Evolutionary conservation across 2,888 invertebrate species (phyloP), one percentile per base, ranked within the genome.

Genomic region (Synanthedon myopaeformis): DNA sequence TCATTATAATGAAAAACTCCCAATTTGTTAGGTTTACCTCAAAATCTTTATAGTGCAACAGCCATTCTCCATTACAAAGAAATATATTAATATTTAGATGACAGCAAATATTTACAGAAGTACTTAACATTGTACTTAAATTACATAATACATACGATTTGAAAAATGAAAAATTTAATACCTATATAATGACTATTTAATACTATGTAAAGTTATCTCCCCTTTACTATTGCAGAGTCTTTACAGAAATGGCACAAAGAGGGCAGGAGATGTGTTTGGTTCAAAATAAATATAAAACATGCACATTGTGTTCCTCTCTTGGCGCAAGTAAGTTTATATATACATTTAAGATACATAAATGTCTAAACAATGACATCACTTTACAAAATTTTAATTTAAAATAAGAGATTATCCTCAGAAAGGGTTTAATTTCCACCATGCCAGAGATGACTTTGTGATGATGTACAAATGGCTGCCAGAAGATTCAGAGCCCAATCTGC

Each of bases 401-500:
- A 6, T 55, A 4, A 17, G 42, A 12, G 19, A 19, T 23, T 75
- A 75, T 82, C 72, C 72, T 76, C 80, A 94, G 91, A 90, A 92
- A 76, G 95, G 94, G 55, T 97, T 97, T 83, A 92, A 92, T 73
- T 97, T 93, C 74, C 97, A 97, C 80, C 96, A 97, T 86, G 95
- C 96, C 51, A 92, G 92, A 74, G 90, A 92, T 58, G 91, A 92
- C 45, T 93, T 90, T 73, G 93, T 95, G 52, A 93, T 92, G 89
- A 90, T 97, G 89, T 93, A 91, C 67, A 91, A 91, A 69, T 97
- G 97, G 96, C 82, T 97, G 58, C 92, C 93, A 0, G 58, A 54
- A 51, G 85, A 82, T 10, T 74, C 89, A 12, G 89, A 91, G 68
- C 76, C 87, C 13, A 93, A 93, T 69, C 82, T 95, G 57, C 96